phyloP scores from a whole-genome alignment of 2,113 vertebrate genomes.

The Nipponia nippon region DNA sequence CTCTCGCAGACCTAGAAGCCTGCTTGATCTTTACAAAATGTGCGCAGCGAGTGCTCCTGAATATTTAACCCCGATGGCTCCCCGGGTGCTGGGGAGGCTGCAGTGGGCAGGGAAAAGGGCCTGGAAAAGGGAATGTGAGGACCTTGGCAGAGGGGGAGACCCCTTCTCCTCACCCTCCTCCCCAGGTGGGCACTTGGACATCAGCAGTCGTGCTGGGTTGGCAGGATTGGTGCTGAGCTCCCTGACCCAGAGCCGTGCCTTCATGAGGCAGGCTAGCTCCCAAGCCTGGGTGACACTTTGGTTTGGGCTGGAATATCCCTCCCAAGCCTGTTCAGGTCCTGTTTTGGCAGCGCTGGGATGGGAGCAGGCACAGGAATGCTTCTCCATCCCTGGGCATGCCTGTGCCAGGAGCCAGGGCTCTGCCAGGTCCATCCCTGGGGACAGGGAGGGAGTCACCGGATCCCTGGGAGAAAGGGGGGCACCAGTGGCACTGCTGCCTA shows the following conservation, averaged over 20 bases:
- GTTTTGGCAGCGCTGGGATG: neutral
- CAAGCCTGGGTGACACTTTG: neutral
- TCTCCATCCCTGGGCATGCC: neutral
- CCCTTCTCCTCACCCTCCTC: neutral
- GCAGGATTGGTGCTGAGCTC: neutral
- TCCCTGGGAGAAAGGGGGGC: neutral
- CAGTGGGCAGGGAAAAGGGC: rapidly evolving
- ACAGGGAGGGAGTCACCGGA: rapidly evolving
- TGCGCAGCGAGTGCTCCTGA: neutral
- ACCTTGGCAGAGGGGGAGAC: neutral
- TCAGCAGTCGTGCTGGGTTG: neutral
- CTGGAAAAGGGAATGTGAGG: neutral
- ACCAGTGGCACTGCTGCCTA: neutral
- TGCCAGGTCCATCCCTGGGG: neutral
- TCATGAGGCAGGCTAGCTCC: neutral
- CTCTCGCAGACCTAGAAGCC: neutral
- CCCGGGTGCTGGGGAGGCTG: neutral
- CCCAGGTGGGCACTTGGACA: neutral
- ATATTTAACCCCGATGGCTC: neutral
- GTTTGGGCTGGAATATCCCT: neutral
- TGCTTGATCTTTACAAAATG: slow-evolving; percentile 33
- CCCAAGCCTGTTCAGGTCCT: neutral
- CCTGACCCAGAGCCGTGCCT: neutral
- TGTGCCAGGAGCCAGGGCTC: neutral
- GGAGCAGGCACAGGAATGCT: neutral